Evolutionary conservation across 2,797 vertebrate species (phyloP), one percentile per base, ranked within the genome.

Genomic region (Smutsia gigantea): DNA sequence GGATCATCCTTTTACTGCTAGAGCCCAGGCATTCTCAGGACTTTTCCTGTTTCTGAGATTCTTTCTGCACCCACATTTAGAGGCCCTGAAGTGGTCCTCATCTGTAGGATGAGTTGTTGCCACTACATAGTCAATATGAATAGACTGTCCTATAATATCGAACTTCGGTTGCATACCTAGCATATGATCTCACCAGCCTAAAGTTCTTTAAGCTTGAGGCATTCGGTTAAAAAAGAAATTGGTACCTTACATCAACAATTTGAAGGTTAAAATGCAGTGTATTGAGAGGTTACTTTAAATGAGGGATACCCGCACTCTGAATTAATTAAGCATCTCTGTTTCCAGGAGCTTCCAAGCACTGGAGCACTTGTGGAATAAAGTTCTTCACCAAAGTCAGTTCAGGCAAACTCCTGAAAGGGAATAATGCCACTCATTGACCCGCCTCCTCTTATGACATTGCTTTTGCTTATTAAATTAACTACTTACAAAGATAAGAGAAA

Each of bases 401-500:
- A 87, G 46, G 57, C 69, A 61, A 93, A 64, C 34, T 93, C 92
- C 92, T 68, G 55, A 63, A 77, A 95, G 42, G 90, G 57, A 85
- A 39, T 39, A 72, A 85, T 0, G 31, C 55, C 1, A 0, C 82
- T 89, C 87, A 66, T 0, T 69, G 42, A 74, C 90, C 92, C 2
- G 0, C 63, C 74, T 59, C 39, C 69, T 95, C 94, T 90, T 34
- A 61, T 88, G 78, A 69, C 10, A 49, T 13, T 51, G 39, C 77
- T 64, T 78, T 39, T 12, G 12, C 13, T 63, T 37, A 29, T 31
- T 68, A 55, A 61, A n/a, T 49, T 51, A 37, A 42, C 51, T 97
- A 99, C 99, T 99, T 98, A 99, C 99, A 99, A 83, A 90, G 99
- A 99, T 7, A 99, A 98, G 31, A 99, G 97, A 71, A 99, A 98